Conservation (phyloP, 2,797 vertebrate genomes). For the Monodelphis domestica region DNA sequence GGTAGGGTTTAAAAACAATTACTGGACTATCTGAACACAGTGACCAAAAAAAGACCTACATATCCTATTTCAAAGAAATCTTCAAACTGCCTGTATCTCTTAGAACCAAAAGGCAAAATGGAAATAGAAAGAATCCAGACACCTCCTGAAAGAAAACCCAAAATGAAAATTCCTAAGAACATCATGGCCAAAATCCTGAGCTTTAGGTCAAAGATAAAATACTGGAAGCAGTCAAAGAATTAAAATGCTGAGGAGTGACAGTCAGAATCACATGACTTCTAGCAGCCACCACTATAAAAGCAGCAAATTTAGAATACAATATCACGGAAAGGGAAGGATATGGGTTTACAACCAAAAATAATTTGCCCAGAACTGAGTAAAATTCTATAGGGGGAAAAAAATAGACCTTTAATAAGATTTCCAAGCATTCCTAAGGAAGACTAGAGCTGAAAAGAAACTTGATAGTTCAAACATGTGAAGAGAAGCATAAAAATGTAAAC, state of each 20-base stretch:
- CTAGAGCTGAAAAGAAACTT: not conserved
- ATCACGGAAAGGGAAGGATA: not conserved
- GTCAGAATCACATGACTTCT: not conserved
- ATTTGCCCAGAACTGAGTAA: not conserved
- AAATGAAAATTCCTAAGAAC: not conserved
- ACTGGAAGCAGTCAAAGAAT: not conserved
- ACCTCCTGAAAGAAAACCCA: not conserved
- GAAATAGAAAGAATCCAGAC: not conserved
- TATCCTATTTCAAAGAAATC: too few species aligned
- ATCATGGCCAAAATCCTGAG: too few species aligned
- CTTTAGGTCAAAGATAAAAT: not conserved
- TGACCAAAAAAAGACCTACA: not conserved
- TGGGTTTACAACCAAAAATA: not conserved
- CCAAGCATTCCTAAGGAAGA: not conserved
- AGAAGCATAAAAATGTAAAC: not conserved
- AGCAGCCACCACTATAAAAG: not conserved
- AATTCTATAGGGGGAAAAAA: not conserved
- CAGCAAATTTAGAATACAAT: not conserved
- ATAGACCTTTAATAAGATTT: not conserved
- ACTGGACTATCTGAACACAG: not conserved
- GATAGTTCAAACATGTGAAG: not conserved
- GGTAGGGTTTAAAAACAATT: too few species aligned
- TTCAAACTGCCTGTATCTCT: too few species aligned
- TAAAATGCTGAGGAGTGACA: not conserved
- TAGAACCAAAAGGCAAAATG: not conserved